Conservation (phyloP, 1,140 invertebrate species). For the Stenopsyche tienmushanensis region DNA sequence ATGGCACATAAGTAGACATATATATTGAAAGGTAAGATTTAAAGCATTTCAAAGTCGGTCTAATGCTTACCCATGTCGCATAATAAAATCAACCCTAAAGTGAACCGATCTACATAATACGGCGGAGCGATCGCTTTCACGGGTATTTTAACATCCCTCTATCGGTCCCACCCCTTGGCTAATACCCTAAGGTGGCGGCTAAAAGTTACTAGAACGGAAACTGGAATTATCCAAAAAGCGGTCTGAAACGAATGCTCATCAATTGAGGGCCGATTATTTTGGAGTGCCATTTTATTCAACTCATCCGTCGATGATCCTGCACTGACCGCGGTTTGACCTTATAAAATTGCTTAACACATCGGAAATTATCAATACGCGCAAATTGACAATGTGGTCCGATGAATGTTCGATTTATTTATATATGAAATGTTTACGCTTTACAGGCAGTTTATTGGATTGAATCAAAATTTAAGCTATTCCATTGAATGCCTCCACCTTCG, state of each 20-base stretch:
- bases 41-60: constrained; percentile 22
- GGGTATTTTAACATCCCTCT: constrained; percentile 38
- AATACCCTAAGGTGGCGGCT: neutral
- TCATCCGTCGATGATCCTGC: too few relatives aligned
- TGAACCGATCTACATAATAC: constrained; percentile 41
- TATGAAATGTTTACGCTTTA: too few relatives aligned
- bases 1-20: too few relatives aligned
- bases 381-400: too few relatives aligned
- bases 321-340: neutral
- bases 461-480: too few relatives aligned
- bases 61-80: constrained; percentile 30
- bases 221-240: neutral
- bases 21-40: constrained; percentile 12
- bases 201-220: neutral
- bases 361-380: neutral
- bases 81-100: constrained; percentile 40
- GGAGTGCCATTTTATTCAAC: neutral
- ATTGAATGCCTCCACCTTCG: too few relatives aligned
- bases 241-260: too few relatives aligned
- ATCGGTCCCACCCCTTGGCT: neutral
- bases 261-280: too few relatives aligned
- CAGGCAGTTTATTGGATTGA: too few relatives aligned
- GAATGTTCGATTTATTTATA: too few relatives aligned
- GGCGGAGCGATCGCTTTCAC: constrained; percentile 41
- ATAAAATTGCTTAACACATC: neutral